These are phyloP conservation scores for Caenorhabditis sp. DNA, from an alignment of 2,888 invertebrate species.

Conservation along the genomic window DNA sequence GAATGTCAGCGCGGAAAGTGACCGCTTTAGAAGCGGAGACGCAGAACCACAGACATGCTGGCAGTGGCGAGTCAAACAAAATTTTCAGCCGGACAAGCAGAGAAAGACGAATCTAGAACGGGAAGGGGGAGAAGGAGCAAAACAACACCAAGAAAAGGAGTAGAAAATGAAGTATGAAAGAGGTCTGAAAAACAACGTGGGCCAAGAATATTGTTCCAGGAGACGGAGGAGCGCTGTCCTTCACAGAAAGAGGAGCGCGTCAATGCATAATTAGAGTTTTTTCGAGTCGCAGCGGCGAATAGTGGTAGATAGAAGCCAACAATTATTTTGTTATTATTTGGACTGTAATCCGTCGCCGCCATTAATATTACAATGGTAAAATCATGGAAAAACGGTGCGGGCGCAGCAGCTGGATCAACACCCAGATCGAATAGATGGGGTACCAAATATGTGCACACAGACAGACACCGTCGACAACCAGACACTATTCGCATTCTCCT, in stretches of 20 bases:
- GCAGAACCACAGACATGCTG: constrained; percentile 39
- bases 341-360: constrained; percentile 21
- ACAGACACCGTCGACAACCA: constrained; percentile 54
- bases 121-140: constrained; percentile 18
- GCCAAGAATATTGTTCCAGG: not conserved
- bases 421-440: constrained; percentile 29
- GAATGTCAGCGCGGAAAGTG: constrained; percentile 7
- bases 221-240: constrained; percentile 7
- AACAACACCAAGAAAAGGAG: constrained; percentile 27
- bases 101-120: constrained; percentile 36
- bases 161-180: constrained; percentile 32
- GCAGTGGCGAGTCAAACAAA: constrained; percentile 36
- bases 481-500: constrained; percentile 55
- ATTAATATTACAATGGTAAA: constrained; percentile 35
- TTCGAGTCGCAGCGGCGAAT: not conserved
- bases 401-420: constrained; percentile 57
- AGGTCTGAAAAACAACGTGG: constrained; percentile 31
- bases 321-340: constrained; percentile 32
- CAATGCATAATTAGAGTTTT: constrained; percentile 13
- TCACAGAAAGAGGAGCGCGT: not conserved
- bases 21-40: constrained; percentile 11
- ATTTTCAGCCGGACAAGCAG: constrained; percentile 30
- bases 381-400: constrained; percentile 43
- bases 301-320: not conserved
- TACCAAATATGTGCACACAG: constrained; percentile 60